Base-by-base conservation (phyloP, 1,140 invertebrate species). In the Sesamia nonagrioides region DNA sequence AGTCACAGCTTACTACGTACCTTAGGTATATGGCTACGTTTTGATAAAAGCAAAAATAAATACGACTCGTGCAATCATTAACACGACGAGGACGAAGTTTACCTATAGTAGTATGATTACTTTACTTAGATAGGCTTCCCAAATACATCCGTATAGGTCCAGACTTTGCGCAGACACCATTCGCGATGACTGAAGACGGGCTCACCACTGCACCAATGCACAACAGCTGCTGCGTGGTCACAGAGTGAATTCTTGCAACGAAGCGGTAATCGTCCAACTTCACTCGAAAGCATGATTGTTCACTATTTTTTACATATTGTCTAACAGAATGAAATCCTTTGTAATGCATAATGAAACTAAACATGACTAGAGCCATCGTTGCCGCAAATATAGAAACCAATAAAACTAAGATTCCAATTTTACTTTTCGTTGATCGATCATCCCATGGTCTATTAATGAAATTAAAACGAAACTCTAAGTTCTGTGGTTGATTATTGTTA, bases 361-460 rank as follows among this genome's bases (percentile, higher is more conserved):
- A 86, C 8, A 87, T 60, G 4, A 93, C 88, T 35, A 88, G 77
- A 5, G 84, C 86, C 69, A 90, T 82, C 15, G 84, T 93, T 9
- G 58, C 83, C n/a, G 78, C 37, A 81, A 91, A 89, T 82, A 93
- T 93, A 6, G 87, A 66, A 35, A 84, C 58, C 15, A 92, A 75
- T 63, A 93, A 81, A 56, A 81, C 21, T 50, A 90, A 66, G 13
- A 92, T 87, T 11, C 86, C 80, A 54, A 90, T 72, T 89, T 93
- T 94, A 73, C 92, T 93, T 52, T 61, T 89, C 11, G 80, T 78
- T 6, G 89, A 82, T 58, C 92, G 85, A 78, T 93, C 88, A 72
- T 93, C 92, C 92, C 92, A 94, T 18, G 92, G 92, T 37, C 56
- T 83, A 37, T 88, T 86, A 15, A 93, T 85, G 79, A 94, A 93